These are phyloP conservation scores for Uloborus plumipes DNA, from an alignment of 2,888 invertebrate species.

Conservation along the genomic window DNA sequence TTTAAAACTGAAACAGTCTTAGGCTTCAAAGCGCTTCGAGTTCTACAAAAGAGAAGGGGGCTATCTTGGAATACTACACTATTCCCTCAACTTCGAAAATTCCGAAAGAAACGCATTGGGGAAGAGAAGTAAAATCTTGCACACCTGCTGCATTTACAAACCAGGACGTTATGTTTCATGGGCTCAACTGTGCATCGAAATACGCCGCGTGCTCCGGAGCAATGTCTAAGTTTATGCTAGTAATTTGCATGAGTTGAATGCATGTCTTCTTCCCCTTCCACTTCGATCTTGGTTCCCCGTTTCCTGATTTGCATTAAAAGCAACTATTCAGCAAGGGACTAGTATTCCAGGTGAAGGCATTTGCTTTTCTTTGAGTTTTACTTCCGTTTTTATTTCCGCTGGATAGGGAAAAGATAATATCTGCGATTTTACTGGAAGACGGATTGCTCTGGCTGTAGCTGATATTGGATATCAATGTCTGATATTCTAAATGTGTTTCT, in stretches of 20 bases:
- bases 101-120: neutral
- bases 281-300: conserved; percentile 9
- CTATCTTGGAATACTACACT: no score
- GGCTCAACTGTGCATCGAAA: neutral
- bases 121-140: conserved; percentile 17
- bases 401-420: no score
- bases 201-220: neutral
- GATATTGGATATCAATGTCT: no score
- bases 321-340: conserved; percentile 12
- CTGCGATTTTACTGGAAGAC: no score
- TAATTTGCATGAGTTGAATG: conserved; percentile 33
- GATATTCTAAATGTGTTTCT: no score
- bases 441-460: no score
- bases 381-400: no score
- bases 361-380: neutral
- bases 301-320: conserved; percentile 41
- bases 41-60: no score
- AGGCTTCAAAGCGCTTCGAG: no score
- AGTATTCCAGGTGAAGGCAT: conserved; percentile 18
- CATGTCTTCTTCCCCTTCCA: conserved; percentile 19
- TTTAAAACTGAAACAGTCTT: no score
- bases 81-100: neutral
- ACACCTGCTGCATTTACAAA: conserved; percentile 39
- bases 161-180: conserved; percentile 25
- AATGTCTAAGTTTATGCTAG: conserved; percentile 18